Percentiles rank a stretch among this genome's conserved stretches.
These are phyloP conservation scores for Caenorhabditis becei DNA, from an alignment of 2,888 invertebrate genomes.

Conservation along the genomic window DNA sequence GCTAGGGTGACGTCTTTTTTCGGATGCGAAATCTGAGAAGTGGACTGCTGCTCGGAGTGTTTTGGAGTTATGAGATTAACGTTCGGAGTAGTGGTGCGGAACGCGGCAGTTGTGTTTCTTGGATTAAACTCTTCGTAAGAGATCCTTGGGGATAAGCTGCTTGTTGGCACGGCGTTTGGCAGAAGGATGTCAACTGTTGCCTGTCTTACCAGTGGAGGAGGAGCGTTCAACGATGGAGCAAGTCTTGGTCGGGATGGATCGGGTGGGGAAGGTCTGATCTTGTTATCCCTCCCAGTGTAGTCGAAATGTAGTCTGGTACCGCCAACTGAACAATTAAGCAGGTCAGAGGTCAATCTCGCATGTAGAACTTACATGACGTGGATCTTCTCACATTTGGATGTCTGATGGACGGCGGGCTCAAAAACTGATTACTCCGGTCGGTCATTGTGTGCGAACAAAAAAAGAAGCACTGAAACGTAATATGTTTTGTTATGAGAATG, in stretches of 20 bases:
- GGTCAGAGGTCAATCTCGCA: not conserved
- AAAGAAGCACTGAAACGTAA: too few relatives aligned
- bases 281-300: conserved; percentile 29
- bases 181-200: conserved; percentile 21
- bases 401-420: conserved; percentile 3
- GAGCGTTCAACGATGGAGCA: not conserved
- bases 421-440: not conserved
- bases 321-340: conserved; percentile 30
- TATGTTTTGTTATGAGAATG: too few relatives aligned
- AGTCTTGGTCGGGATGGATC: too few relatives aligned
- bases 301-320: conserved; percentile 37
- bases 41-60: not conserved
- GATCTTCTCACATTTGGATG: conserved; percentile 30
- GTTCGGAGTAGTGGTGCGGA: not conserved
- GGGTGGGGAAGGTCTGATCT: not conserved
- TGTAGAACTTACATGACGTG: conserved; percentile 22
- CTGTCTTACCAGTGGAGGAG: conserved; percentile 5
- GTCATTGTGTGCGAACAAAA: conserved; percentile 1
- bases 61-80: not conserved
- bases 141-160: not conserved
- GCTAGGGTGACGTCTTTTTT: conserved; percentile 36
- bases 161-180: not conserved
- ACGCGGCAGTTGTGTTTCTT: not conserved
- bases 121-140: not conserved
- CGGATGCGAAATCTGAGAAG: conserved; percentile 14